Evolutionary conservation across 2,113 vertebrate species (phyloP), one percentile per base, ranked within the genome.

Genomic region (Crotalus viridis): DNA sequence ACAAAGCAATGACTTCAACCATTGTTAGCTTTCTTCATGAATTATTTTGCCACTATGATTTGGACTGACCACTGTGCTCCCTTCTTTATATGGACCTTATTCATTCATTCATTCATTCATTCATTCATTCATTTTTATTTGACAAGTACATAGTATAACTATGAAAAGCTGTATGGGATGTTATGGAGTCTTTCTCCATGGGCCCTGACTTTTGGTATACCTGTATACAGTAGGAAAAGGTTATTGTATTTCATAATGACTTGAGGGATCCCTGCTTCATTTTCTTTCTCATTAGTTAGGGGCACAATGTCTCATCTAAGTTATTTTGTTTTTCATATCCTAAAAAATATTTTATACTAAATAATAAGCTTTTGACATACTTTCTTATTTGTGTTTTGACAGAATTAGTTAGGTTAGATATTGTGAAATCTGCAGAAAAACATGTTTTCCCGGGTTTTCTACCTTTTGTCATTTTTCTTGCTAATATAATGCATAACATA

Each of bases 261-360:
- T 92, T 91, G 7, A 85, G 33, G 0, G 87, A 89, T 88, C 61
- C 12, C 51, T 90, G 39, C 48, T 91, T n/a, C 10, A 74, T 74
- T 74, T 93, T 91, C 94, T 94, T 61, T 89, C 86, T 89, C 12
- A 85, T 8, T 92, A 6, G 3, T 3, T 0, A 89, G 92, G 69
- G 92, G 91, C 81, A 5, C 6, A 92, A 28, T 2, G 3, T 92
- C 4, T n/a, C 64, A 91, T 64, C 87, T 95, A 92, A 93, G 93
- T 55, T 92, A 92, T 93, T 95, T 92, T 89, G 12, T 93, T 81
- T 90, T 39, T 24, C 33, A 54, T 86, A 89, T 52, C 64, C 48
- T 92, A 17, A 0, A 3, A 28, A 92, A 81, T 94, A 15, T 46
- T 54, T 74, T 92, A 57, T 93, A 22, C 43, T 92, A 81, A 17